Evolutionary conservation across 53 echinoderm and acorn worm genomes (phyloP).

Genomic region (Zoroaster sp.): DNA sequence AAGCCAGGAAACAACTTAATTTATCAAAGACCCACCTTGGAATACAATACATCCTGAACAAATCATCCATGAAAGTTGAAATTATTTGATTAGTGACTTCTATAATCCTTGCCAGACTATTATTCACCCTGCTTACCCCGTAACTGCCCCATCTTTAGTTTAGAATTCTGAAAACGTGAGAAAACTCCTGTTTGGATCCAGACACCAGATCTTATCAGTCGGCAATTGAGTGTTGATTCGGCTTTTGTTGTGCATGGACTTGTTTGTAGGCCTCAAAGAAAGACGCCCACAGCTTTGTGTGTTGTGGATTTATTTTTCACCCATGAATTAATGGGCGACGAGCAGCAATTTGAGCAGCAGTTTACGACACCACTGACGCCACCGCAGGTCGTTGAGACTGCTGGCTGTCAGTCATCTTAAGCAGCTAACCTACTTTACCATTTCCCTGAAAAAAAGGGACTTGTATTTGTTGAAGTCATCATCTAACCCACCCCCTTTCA

Average conservation of each 20-base stretch:
- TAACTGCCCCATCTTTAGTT: background rate
- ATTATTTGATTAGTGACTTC: background rate
- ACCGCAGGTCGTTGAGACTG: too few species aligned
- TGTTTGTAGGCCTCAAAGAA: background rate
- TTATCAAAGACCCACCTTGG: background rate
- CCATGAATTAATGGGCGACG: too few species aligned
- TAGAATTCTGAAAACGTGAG: background rate
- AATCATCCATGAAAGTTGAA: constrained; percentile 6
- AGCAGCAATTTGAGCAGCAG: too few species aligned
- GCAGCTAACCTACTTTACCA: too few species aligned
- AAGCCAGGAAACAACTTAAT: background rate
- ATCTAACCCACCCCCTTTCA: too few species aligned
- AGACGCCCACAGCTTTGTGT: too few species aligned
- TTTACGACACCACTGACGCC: too few species aligned
- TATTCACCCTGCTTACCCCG: background rate
- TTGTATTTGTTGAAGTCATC: too few species aligned
- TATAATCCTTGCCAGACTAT: background rate
- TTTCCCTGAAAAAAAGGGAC: too few species aligned
- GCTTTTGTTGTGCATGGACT: background rate
- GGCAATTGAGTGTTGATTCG: background rate
- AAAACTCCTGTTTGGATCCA: background rate
- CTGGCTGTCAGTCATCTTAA: too few species aligned
- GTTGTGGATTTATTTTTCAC: too few species aligned
- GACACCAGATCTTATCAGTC: background rate
- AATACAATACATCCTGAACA: background rate